Conservation (phyloP, 2,888 invertebrate species). For the Drosophila longiperda region DNA sequence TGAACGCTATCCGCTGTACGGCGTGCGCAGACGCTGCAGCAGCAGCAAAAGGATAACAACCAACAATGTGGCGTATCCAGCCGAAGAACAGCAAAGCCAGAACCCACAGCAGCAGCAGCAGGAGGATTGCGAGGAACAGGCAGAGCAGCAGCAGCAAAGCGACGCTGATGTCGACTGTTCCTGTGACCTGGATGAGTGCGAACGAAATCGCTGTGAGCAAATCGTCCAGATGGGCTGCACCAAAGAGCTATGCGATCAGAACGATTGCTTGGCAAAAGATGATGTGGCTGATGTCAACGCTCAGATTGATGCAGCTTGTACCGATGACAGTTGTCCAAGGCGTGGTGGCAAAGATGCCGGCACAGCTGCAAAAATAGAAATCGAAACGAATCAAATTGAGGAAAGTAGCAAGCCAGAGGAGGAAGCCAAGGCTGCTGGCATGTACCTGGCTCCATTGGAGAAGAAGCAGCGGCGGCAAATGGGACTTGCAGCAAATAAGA, state of each 20-base stretch:
- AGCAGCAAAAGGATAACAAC: constrained; percentile 8
- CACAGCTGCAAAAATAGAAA: background rate
- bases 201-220: background rate
- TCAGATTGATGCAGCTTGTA: background rate
- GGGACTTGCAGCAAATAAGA: no score
- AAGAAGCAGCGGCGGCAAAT: background rate
- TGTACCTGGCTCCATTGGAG: background rate
- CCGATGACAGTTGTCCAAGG: background rate
- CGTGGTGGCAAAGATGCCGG: background rate
- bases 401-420: background rate
- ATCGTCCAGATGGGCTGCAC: background rate
- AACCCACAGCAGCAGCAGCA: background rate
- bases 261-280: background rate
- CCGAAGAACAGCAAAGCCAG: background rate
- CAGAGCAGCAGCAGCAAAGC: background rate
- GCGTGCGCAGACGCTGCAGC: constrained; percentile 43
- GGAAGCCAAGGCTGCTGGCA: background rate
- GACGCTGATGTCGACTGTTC: no score
- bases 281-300: background rate
- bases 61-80: background rate
- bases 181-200: background rate
- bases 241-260: background rate
- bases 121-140: background rate
- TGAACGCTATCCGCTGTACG: constrained; percentile 65
- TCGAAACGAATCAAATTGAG: background rate